Evolutionary conservation across 2,113 vertebrate species (phyloP).

Genomic region (Tachuris rubrigastra): DNA sequence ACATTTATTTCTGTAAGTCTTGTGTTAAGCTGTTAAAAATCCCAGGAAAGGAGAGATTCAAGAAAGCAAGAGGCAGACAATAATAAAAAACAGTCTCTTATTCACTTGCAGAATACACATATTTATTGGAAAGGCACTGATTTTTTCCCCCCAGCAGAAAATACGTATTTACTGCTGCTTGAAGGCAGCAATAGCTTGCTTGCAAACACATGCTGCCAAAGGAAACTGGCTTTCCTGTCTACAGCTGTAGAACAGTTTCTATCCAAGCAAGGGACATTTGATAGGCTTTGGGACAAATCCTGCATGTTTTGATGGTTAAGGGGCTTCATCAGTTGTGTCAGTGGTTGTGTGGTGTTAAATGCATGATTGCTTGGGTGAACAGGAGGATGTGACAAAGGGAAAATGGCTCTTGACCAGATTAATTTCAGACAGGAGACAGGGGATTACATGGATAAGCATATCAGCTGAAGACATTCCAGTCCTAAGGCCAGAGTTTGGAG

Average conservation of each 20-base stretch:
- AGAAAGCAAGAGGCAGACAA: not conserved
- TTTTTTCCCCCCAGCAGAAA: not conserved
- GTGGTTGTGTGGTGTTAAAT: not conserved
- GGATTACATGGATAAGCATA: not conserved
- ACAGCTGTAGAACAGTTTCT: not conserved
- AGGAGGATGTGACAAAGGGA: not conserved
- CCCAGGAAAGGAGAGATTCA: not conserved
- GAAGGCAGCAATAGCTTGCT: not conserved
- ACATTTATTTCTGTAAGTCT: not conserved
- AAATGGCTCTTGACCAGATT: not conserved
- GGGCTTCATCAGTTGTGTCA: not conserved
- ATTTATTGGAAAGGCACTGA: not conserved
- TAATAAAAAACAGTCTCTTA: rapidly evolving
- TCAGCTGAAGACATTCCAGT: not conserved
- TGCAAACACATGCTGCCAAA: not conserved
- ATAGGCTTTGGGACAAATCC: not conserved
- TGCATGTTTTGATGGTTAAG: not conserved
- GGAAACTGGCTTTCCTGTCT: not conserved
- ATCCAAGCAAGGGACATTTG: not conserved
- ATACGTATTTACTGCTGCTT: not conserved
- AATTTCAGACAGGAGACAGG: not conserved
- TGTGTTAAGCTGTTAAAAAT: not conserved
- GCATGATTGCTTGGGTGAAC: not conserved
- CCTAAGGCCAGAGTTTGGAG: not conserved
- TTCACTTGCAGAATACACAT: not conserved